These are phyloP conservation scores for Zeugodacus cucurbitae DNA, from an alignment of 1,140 invertebrate genomes.

Conservation along the genomic window DNA sequence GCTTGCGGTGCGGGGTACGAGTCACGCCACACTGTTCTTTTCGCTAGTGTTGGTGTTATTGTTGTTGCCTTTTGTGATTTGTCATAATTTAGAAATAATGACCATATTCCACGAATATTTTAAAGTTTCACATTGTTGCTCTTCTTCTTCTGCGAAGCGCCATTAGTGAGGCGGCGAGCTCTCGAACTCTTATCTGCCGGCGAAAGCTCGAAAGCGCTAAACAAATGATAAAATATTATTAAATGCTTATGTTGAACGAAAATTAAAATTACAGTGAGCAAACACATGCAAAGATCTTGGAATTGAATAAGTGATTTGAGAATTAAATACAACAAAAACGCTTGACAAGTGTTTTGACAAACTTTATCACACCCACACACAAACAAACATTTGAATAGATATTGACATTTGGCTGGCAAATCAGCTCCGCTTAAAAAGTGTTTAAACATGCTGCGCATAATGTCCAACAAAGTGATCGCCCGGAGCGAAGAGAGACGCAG, in stretches of 20 bases:
- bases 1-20: too few species aligned
- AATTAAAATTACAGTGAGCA: neutral
- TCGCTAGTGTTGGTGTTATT: neutral
- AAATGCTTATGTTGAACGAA: neutral
- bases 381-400: neutral
- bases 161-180: neutral
- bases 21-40: neutral
- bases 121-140: neutral
- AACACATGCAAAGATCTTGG: neutral
- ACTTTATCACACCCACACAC: neutral
- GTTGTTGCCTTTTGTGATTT: neutral
- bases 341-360: neutral
- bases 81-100: constrained; percentile 36
- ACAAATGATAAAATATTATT: neutral
- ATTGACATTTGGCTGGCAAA: neutral
- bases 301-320: neutral
- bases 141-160: neutral
- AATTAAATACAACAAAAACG: neutral
- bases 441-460: neutral
- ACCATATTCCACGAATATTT: neutral
- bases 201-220: neutral
- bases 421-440: neutral
- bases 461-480: neutral
- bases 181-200: neutral
- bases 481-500: neutral